Evolutionary conservation across 2,797 vertebrate genomes (phyloP).

Genomic region (Trachops cirrhosus): DNA sequence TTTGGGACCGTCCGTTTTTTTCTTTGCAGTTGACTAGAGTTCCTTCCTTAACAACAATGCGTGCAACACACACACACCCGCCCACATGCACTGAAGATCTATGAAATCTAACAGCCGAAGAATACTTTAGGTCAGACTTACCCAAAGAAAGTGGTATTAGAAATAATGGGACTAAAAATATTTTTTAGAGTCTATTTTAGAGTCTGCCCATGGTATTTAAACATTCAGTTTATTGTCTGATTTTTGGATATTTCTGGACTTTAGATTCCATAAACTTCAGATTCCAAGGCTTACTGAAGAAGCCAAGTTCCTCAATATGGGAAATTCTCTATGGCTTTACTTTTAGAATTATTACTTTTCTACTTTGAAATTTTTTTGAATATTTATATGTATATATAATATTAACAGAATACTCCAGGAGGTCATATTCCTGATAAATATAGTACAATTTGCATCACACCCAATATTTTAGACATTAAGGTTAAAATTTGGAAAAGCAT

Average conservation of each 20-base stretch:
- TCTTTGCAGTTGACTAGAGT: constrained; percentile 31
- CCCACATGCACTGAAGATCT: constrained; percentile 1
- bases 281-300: constrained; percentile 71
- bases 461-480: constrained; percentile 56
- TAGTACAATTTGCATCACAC: constrained; percentile 58
- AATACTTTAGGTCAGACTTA: constrained; percentile 44
- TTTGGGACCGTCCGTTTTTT: background rate
- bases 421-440: constrained; percentile 66
- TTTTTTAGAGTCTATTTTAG: constrained; percentile 60
- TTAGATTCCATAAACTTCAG: constrained; percentile 65
- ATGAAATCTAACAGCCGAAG: constrained; percentile 38
- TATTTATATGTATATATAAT: constrained; percentile 64
- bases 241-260: constrained; percentile 53
- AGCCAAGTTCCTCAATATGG: constrained; percentile 77
- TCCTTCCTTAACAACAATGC: constrained; percentile 26
- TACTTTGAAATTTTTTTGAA: constrained; percentile 71
- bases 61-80: background rate
- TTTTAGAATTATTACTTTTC: constrained; percentile 61
- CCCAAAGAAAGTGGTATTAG: constrained; percentile 43
- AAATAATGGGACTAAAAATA: constrained; percentile 56
- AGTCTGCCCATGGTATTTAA: constrained; percentile 40
- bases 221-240: constrained; percentile 58
- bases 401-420: constrained; percentile 62
- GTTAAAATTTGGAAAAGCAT: constrained; percentile 67
- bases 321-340: constrained; percentile 68